A percentile compares a stretch with the other conserved stretches of the same genome.
Conservation (phyloP, 2,888 invertebrate genomes). For the Pristionchus fissidentatus region DNA sequence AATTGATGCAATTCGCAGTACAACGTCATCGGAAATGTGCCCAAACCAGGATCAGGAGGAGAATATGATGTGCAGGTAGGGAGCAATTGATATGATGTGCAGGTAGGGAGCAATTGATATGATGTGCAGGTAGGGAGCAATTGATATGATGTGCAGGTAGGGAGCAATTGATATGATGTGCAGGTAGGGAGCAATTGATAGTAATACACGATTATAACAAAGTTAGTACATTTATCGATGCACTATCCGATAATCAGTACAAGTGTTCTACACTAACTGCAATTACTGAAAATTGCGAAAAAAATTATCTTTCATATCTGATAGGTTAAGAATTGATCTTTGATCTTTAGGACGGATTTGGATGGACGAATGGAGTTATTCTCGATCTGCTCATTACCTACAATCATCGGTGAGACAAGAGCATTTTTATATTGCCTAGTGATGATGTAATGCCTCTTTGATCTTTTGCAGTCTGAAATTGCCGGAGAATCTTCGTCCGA, state of each 20-base stretch:
- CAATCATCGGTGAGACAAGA: constrained; percentile 64
- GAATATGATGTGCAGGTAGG: constrained; percentile 69
- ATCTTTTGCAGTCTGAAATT: constrained; percentile 30
- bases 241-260: too few relatives aligned
- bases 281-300: background rate
- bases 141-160: too few relatives aligned
- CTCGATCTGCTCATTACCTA: constrained; percentile 70
- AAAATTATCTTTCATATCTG: background rate
- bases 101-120: too few relatives aligned
- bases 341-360: constrained; percentile 66
- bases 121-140: too few relatives aligned
- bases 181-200: too few relatives aligned
- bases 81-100: too few relatives aligned
- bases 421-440: constrained; percentile 50
- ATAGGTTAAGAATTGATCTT: background rate
- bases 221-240: too few relatives aligned
- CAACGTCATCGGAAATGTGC: constrained; percentile 67
- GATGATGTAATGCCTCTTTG: too few relatives aligned
- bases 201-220: too few relatives aligned
- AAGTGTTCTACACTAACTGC: background rate
- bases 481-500: constrained; percentile 8
- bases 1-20: constrained; percentile 60
- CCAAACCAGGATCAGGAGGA: constrained; percentile 69
- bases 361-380: constrained; percentile 74
- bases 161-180: too few relatives aligned